Conservation (phyloP, 2,888 invertebrate genomes). For the Cheilosia urbana region DNA sequence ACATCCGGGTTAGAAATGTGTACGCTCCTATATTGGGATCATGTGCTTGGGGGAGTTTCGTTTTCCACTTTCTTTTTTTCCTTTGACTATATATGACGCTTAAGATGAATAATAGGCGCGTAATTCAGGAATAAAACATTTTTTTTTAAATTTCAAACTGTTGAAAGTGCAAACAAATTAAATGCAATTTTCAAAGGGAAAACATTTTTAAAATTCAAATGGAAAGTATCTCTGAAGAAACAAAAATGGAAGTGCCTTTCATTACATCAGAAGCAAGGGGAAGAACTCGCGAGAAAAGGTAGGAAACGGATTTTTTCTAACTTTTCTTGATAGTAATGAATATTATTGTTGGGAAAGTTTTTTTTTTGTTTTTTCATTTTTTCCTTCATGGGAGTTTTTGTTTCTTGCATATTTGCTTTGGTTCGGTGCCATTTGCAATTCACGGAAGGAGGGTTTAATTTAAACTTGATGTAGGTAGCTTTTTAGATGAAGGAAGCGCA, state of each 20-base stretch:
- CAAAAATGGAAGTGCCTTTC: slow-evolving; percentile 1
- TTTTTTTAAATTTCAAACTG: not conserved
- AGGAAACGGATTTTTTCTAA: slow-evolving; percentile 20
- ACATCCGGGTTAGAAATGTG: slow-evolving; percentile 38
- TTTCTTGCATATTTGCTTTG: not conserved
- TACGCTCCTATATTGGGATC: slow-evolving; percentile 29
- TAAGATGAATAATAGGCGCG: not conserved
- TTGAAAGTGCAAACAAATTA: slow-evolving; percentile 4
- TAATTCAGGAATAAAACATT: too few relatives aligned
- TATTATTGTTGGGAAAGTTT: slow-evolving; percentile 46
- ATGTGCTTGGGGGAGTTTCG: slow-evolving; percentile 7
- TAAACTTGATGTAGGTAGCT: slow-evolving; percentile 39
- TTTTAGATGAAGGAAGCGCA: not conserved
- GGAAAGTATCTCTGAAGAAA: not conserved
- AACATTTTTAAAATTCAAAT: slow-evolving; percentile 23
- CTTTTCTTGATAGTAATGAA: slow-evolving; percentile 44
- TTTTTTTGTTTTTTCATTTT: not conserved
- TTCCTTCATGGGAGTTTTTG: not conserved
- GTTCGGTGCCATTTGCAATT: slow-evolving; percentile 6
- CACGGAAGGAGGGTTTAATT: slow-evolving; percentile 18
- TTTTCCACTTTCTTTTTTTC: not conserved
- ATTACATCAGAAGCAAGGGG: slow-evolving; percentile 8
- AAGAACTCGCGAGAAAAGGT: slow-evolving; percentile 17
- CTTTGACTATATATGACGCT: not conserved
- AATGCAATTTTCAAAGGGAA: slow-evolving; percentile 25